Conservation (phyloP, 2,888 invertebrate genomes). For the Saturnia pavonia region DNA sequence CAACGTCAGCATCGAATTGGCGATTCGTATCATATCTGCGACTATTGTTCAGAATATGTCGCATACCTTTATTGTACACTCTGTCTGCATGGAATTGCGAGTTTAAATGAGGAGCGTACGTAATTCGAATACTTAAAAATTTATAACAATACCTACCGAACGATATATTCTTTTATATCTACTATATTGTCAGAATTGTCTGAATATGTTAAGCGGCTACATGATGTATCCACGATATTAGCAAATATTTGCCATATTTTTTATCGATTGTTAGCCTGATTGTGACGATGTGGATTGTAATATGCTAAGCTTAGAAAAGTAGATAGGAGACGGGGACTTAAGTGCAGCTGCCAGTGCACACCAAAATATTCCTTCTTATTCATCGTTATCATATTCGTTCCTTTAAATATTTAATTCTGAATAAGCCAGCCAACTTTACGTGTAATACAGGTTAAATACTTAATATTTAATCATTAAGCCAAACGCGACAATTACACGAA, state of each 20-base stretch:
- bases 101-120: conserved; percentile 71
- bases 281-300: not conserved
- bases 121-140: conserved; percentile 47
- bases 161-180: conserved; percentile 27
- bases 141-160: conserved; percentile 32
- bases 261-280: not conserved
- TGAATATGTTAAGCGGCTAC: not conserved
- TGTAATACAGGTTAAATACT: too few species aligned
- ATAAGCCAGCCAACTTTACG: too few species aligned
- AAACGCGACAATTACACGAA: too few species aligned
- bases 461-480: too few species aligned
- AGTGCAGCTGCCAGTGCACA: not conserved
- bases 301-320: not conserved
- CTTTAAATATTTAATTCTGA: not conserved
- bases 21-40: conserved; percentile 73
- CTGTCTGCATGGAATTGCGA: conserved; percentile 60
- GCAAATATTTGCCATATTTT: not conserved
- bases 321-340: not conserved
- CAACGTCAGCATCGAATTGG: conserved; percentile 70
- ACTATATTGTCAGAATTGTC: conserved; percentile 31
- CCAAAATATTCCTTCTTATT: not conserved
- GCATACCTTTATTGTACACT: conserved; percentile 69
- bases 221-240: not conserved
- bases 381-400: too few species aligned
- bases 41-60: conserved; percentile 80